Evolutionary conservation across 1,140 invertebrate species (phyloP).

Genomic region (Drosophila melanica): DNA sequence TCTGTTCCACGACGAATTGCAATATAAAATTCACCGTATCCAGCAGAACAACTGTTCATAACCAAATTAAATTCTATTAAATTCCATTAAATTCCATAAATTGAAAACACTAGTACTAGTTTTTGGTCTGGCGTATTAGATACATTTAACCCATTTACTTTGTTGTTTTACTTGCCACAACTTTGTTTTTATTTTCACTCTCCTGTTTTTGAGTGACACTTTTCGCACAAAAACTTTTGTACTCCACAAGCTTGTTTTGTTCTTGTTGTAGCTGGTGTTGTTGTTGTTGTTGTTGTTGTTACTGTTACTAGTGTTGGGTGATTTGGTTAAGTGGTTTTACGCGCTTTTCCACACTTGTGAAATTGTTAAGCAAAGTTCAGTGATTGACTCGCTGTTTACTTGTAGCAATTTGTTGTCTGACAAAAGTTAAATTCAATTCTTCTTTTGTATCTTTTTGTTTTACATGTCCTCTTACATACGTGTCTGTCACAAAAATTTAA

Average conservation of each 20-base stretch:
- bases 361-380: slow-evolving; percentile 20
- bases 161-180: slow-evolving; percentile 46
- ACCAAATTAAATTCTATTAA: no score
- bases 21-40: no score
- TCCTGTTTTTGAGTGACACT: slow-evolving; percentile 63
- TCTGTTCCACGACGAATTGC: no score
- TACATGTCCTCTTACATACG: no score
- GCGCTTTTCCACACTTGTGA: slow-evolving; percentile 34
- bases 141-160: slow-evolving; percentile 27
- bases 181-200: slow-evolving; percentile 42
- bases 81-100: no score
- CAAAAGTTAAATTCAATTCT: slow-evolving; percentile 42
- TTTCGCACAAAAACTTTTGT: slow-evolving; percentile 62
- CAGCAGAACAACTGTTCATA: no score
- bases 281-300: slow-evolving; percentile 29
- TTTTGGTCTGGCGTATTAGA: slow-evolving; percentile 12
- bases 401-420: slow-evolving; percentile 49
- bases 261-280: slow-evolving; percentile 8
- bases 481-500: no score
- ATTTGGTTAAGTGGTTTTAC: slow-evolving; percentile 62
- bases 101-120: slow-evolving; percentile 18
- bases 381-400: slow-evolving; percentile 37
- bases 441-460: no score
- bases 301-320: slow-evolving; percentile 14
- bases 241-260: slow-evolving; percentile 30